Base-by-base conservation (phyloP, 2,797 vertebrate genomes). In the Gymnothorax reevesii region DNA sequence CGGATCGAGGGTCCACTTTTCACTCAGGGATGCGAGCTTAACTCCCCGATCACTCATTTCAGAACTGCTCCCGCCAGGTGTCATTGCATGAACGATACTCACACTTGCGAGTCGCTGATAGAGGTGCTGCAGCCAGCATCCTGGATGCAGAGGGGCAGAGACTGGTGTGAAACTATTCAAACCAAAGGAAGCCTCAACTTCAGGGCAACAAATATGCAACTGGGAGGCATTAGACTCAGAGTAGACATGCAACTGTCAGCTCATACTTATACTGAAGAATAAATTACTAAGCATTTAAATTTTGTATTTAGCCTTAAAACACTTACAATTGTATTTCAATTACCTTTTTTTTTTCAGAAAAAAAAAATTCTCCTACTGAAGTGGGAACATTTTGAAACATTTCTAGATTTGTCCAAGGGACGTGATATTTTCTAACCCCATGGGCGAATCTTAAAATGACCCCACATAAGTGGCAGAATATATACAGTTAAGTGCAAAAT, bases 41-140 rank as follows among this genome's bases (percentile, higher is more conserved):
- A 54, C 77, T 54, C 77, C 77, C 52, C 22, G 52, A 77, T 49
- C 73, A 52, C 33, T 77, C 73, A 77, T 77, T 77, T 77, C 73
- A 77, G 33, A 49, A 77, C 77, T 54, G 6, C 52, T 80, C 77
- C 52, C n/a, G 77, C 77, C 77, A 80, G 77, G n/a, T 80, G 77
- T 55, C 52, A 80, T 55, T 22, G 7, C 8, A 12, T 22, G 22
- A n/a, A 55, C 22, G 49, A 54, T 22, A 9, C 52, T 54, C 52
- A 55, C 20, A n/a, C 49, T n/a, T 49, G 6, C 15, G 2, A 8
- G 17, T 8, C 10, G 77, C 22, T 80, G 77, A 22, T 49, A 80
- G 55, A 80, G 7, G 17, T n/a, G 8, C 49, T 20, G 60, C 64
- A 3, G 49, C 77, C n/a, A 17, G 22, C 52, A 22, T 10, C 73